Base-by-base conservation (phyloP, 2,113 vertebrate genomes). In the Alethe castanea region DNA sequence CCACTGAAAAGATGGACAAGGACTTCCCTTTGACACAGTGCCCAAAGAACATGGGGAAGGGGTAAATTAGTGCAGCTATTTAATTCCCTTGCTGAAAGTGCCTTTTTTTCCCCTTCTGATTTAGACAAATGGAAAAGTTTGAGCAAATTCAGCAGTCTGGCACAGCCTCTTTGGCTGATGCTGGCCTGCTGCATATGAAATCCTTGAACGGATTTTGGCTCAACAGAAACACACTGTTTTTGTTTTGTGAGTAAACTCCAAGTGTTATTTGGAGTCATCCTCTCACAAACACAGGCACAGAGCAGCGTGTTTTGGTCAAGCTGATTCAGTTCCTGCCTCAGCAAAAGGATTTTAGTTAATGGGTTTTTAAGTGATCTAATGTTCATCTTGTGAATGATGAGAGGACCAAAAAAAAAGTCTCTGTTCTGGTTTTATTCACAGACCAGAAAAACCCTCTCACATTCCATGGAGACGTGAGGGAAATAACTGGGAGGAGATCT, bases 231-330 rank as follows among this genome's bases (percentile, higher is more conserved):
- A 79, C 67, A 33, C 61, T 90, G 94, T 2, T 94, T 95, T 96
- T 96, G 90, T 96, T 95, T 95, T 82, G 85, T 94, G 90, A 93
- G 88, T 92, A 92, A 95, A 96, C 84, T 44, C 40, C 25, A 28
- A 92, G 92, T 94, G 95, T 86, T 91, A 71, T 90, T 94, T 86
- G 82, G 89, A 94, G 86, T 81, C 91, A 71, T 59, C 72, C 54
- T 80, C 88, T 92, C 71, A 85, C 83, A 83, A 94, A 91, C 0
- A 9, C 82, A 81, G 61, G 44, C n/a, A 0, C 80, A 84, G 67
- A 93, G 62, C 47, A 36, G 59, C 5, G 2, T 76, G 90, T 80
- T 96, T 93, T 92, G 71, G 62, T 93, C 88, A 90, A 77, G 24
- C 57, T 67, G 59, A 56, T 90, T 88, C 31, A 70, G 65, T 65